Conservation (phyloP, 2,113 vertebrate genomes). For the Periophthalmus modestus region DNA sequence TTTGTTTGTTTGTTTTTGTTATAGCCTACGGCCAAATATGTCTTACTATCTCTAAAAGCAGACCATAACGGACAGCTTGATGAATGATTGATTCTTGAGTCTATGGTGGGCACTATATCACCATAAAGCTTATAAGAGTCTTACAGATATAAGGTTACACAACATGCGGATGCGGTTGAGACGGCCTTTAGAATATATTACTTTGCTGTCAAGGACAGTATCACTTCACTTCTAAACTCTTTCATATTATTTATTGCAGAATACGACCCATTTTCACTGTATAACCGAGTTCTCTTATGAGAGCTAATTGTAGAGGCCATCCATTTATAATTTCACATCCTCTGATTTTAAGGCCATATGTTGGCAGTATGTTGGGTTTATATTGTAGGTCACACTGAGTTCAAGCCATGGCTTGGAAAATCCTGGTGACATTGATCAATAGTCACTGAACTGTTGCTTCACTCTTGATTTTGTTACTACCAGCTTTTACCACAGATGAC, state of each 20-base stretch:
- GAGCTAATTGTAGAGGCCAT: conserved; percentile 30
- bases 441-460: conserved; percentile 8
- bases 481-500: conserved; percentile 7
- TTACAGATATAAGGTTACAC: neutral
- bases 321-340: conserved; percentile 25
- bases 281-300: conserved; percentile 27
- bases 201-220: conserved; percentile 20
- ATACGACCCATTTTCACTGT: conserved; percentile 32
- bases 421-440: conserved; percentile 20
- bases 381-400: conserved; percentile 21
- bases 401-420: conserved; percentile 15
- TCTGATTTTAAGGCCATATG: neutral
- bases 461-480: conserved; percentile 12
- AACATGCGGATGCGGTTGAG: neutral
- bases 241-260: conserved; percentile 33
- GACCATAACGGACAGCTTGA: neutral
- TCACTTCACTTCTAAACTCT: conserved; percentile 18
- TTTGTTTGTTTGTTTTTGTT: no score
- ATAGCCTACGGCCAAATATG: no score
- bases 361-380: neutral
- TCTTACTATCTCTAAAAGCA: neutral
- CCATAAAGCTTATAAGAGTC: neutral
- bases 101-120: neutral
- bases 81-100: neutral
- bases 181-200: conserved; percentile 5